These are phyloP conservation scores for Glaucomys volans DNA, from an alignment of 2,113 vertebrate genomes.

Conservation along the genomic window DNA sequence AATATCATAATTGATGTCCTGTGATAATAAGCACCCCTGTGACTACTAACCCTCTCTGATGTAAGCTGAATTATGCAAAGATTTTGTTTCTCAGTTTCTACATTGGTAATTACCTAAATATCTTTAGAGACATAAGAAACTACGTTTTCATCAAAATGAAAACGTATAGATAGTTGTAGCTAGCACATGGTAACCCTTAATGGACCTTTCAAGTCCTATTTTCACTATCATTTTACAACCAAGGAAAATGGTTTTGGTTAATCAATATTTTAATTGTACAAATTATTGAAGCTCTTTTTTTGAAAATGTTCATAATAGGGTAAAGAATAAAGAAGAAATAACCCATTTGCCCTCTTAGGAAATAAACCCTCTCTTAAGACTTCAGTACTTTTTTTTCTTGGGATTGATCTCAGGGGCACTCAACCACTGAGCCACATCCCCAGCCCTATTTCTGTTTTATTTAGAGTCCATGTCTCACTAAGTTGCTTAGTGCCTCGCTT, in stretches of 20 bases:
- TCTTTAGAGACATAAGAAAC: background rate
- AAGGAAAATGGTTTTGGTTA: background rate
- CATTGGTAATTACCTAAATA: background rate
- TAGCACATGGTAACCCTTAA: background rate
- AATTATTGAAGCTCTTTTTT: background rate
- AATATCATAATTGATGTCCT: background rate
- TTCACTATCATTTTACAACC: background rate
- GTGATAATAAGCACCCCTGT: background rate
- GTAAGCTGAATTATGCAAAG: background rate
- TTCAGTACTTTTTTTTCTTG: background rate
- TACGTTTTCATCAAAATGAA: background rate
- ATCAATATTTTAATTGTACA: background rate
- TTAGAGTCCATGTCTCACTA: too few relatives aligned
- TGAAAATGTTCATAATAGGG: background rate
- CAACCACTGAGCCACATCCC: too few relatives aligned
- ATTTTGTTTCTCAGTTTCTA: background rate
- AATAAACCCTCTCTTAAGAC: background rate
- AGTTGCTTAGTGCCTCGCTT: too few relatives aligned
- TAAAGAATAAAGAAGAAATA: background rate
- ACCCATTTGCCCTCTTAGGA: background rate
- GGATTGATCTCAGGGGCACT: too few relatives aligned
- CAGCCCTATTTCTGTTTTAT: too few relatives aligned
- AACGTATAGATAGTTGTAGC: background rate
- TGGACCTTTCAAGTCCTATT: background rate
- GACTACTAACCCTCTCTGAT: background rate